Evolutionary conservation across 1,140 invertebrate species (phyloP).

Genomic region (Temnothorax curvispinosus): DNA sequence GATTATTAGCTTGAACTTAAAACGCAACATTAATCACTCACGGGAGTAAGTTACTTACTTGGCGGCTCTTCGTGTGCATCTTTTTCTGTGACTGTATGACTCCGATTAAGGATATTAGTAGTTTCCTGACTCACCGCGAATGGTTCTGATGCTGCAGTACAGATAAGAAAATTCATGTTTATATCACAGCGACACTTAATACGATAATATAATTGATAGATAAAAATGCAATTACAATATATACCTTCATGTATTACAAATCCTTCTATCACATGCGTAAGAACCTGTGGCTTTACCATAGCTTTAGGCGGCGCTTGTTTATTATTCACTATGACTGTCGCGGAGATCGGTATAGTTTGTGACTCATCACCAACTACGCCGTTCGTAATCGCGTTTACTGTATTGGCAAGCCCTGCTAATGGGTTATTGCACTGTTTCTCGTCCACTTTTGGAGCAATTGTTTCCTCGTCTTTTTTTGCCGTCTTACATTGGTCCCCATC

Average conservation of each 20-base stretch:
- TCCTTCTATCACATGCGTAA: conserved; percentile 98
- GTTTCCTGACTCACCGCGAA: conserved; percentile 89
- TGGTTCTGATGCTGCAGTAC: conserved; percentile 89
- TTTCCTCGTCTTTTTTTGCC: conserved; percentile 72
- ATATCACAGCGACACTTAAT: background rate
- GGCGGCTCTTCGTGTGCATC: conserved; percentile 90
- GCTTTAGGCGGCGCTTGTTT: conserved; percentile 94
- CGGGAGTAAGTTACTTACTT: conserved; percentile 84
- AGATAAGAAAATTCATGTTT: background rate
- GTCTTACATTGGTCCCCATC: conserved; percentile 76
- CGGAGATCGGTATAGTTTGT: conserved; percentile 66
- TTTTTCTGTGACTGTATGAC: conserved; percentile 84
- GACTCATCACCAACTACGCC: conserved; percentile 79
- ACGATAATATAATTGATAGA: background rate
- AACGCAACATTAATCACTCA: background rate
- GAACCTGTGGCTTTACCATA: conserved; percentile 97
- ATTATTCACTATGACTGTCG: conserved; percentile 80
- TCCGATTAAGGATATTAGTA: conserved; percentile 83
- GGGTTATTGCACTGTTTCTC: conserved; percentile 82
- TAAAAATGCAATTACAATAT: background rate
- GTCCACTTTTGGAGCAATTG: conserved; percentile 69
- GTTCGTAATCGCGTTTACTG: conserved; percentile 84
- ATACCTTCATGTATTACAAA: conserved; percentile 98
- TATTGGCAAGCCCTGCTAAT: conserved; percentile 81
- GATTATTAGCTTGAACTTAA: background rate